Base-by-base conservation (phyloP, 2,888 invertebrate species). In the Apotomis turbidana region DNA sequence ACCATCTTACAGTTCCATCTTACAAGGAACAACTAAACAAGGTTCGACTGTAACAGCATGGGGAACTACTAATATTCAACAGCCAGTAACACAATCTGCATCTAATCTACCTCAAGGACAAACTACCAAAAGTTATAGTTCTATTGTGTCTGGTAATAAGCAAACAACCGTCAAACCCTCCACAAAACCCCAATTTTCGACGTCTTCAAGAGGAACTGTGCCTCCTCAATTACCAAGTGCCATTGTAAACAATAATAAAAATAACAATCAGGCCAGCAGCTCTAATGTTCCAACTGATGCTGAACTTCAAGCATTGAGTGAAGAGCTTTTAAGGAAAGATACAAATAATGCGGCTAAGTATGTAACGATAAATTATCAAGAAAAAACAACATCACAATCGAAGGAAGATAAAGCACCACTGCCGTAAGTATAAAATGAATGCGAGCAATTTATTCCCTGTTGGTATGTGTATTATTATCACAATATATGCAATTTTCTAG, bases 361-460 rank as follows among this genome's bases (percentile, higher is more conserved):
- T 77, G 92, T 97, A n/a, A 95, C 94, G 0, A 82, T 97, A 2
- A 96, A 97, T 85, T 94, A 95, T 74, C 97, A 97, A 90, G 96
- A 95, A 75, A 95, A 95, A 85, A 97, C 97, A 0, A 94, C 95
- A 2, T 96, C 96, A 8, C 94, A 94, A 63, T 96, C 95, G 13
- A 90, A 89, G 68, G 94, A 90, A 12, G 97, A 97, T 84, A 95
- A 96, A 86, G 97, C 97, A 6, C 95, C 97, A 41, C 87, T 94
- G 78, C 96, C 96, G 97, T 97, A 94, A 95, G 96, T 92, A 73
- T 27, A 27, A 27, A 27, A 27, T 27, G 1, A 27, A 27, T 27
- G 2, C 27, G 27, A 27, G 27, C 27, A 27, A 27, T 2, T 27
- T 27, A 27, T 27, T 27, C 27, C 2, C 27, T 27, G 27, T 27